Evolutionary conservation across 2,113 vertebrate genomes (phyloP).

Genomic region (Tenebrosternarchus preto): DNA sequence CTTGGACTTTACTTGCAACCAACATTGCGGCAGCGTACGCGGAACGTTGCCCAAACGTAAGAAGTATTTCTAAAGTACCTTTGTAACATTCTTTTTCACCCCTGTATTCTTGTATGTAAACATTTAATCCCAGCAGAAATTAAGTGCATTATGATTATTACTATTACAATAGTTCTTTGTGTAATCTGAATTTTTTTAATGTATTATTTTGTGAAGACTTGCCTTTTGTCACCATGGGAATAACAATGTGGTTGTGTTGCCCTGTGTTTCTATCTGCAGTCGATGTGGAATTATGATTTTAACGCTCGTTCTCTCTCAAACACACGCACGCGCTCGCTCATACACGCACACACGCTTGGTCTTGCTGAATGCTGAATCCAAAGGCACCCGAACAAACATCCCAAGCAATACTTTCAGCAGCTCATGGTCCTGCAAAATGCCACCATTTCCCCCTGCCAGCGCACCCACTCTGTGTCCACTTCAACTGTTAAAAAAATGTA

Average conservation of each 20-base stretch:
- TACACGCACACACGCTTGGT: background rate
- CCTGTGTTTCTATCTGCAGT: conserved; percentile 52
- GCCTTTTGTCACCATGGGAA: conserved; percentile 19
- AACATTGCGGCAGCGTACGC: conserved; percentile 62
- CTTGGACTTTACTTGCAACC: conserved; percentile 67
- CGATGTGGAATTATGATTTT: conserved; percentile 45
- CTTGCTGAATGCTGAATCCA: conserved; percentile 28
- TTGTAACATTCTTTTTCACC: conserved; percentile 64
- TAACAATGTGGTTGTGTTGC: background rate
- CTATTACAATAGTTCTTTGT: conserved; percentile 41
- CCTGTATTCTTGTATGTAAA: conserved; percentile 65
- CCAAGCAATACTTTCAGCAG: conserved; percentile 60
- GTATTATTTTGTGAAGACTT: conserved; percentile 28
- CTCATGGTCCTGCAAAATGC: background rate
- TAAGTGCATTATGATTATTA: conserved; percentile 68
- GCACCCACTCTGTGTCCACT: background rate
- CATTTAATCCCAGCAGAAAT: conserved; percentile 61
- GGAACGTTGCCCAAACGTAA: conserved; percentile 59
- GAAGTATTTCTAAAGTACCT: conserved; percentile 64
- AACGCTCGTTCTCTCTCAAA: conserved; percentile 16
- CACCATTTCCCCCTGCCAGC: background rate
- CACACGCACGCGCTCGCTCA: no score
- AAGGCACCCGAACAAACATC: conserved; percentile 22
- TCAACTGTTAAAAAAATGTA: background rate
- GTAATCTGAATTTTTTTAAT: conserved; percentile 10